Conservation (phyloP, 2,888 invertebrate species). For the Stenotaenia linearis region DNA sequence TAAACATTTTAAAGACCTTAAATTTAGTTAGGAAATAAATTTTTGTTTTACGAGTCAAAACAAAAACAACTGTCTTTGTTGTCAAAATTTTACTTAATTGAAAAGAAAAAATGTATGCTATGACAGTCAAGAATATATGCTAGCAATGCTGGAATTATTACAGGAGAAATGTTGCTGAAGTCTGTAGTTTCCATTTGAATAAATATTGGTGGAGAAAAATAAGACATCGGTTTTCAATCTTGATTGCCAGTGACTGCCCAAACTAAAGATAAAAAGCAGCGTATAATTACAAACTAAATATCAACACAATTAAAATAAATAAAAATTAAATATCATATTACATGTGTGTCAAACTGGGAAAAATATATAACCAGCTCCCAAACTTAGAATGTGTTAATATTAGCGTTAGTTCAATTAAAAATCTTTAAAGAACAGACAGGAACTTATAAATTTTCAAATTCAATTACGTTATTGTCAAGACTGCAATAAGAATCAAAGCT, state of each 20-base stretch:
- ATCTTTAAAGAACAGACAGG: too few species aligned
- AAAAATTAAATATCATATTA: too few species aligned
- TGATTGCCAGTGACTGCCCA: conserved; percentile 4
- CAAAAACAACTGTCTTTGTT: neutral
- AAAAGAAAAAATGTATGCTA: neutral
- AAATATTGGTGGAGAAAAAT: neutral
- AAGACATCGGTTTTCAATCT: conserved; percentile 4
- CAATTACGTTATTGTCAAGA: neutral
- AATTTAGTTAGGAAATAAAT: neutral
- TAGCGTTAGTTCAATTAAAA: too few species aligned
- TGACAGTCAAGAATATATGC: neutral
- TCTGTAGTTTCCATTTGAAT: neutral
- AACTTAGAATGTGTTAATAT: too few species aligned
- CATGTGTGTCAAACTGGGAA: too few species aligned
- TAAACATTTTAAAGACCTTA: neutral
- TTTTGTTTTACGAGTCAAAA: neutral
- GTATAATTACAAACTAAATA: too few species aligned
- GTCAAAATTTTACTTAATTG: neutral
- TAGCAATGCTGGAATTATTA: neutral
- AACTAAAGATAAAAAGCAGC: neutral
- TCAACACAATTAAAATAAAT: too few species aligned
- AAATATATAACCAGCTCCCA: too few species aligned
- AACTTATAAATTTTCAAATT: neutral
- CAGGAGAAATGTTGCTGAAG: neutral
- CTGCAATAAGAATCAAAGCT: neutral